phyloP scores from a whole-genome alignment of 1,140 invertebrate species.

The Halictus rubicundus region DNA sequence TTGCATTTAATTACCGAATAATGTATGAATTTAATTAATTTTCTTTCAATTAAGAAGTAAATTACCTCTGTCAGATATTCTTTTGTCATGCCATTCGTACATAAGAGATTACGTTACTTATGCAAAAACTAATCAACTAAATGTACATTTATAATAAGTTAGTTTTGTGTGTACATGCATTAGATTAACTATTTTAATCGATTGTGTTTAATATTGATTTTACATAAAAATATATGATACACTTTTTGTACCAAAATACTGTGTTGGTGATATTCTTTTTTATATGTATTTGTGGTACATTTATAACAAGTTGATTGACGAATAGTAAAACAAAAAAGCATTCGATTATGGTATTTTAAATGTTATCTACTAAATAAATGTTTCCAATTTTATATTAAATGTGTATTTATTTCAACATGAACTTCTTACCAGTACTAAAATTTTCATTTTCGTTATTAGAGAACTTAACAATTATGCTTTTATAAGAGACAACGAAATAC shows the following conservation, averaged over 20 bases:
- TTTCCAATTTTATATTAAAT: background rate
- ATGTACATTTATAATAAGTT: background rate
- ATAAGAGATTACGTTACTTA: background rate
- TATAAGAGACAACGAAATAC: background rate
- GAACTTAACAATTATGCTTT: background rate
- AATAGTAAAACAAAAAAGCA: background rate
- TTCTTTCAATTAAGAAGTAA: background rate
- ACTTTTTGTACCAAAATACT: background rate
- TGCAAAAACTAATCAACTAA: background rate
- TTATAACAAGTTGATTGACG: background rate
- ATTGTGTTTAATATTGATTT: background rate
- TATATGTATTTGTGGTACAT: slow-evolving; percentile 9
- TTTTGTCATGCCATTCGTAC: slow-evolving; percentile 6
- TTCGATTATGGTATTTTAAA: background rate
- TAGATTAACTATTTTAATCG: background rate
- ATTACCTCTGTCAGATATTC: background rate
- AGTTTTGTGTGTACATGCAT: background rate
- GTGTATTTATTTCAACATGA: background rate
- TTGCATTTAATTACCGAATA: background rate
- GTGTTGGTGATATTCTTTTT: background rate
- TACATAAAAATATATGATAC: background rate
- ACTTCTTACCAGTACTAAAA: background rate
- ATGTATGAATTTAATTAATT: background rate
- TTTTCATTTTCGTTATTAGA: background rate
- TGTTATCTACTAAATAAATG: background rate